Percentiles rank a stretch among this genome's conserved stretches.
Conservation (phyloP, 2,888 invertebrate genomes). For the Brachyptera risi region DNA sequence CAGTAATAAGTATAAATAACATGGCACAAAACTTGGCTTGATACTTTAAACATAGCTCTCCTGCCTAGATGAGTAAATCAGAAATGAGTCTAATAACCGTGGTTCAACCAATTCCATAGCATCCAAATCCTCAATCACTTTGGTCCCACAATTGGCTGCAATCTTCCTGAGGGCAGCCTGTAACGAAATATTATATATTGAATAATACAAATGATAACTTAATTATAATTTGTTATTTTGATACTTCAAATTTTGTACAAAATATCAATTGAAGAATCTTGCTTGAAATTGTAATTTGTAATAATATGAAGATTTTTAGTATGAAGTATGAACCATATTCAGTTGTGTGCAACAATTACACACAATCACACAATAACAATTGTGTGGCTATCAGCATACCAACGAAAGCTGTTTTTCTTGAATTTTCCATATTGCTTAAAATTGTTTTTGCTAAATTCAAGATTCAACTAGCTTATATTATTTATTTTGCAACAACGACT, state of each 20-base stretch:
- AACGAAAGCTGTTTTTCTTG: too few relatives aligned
- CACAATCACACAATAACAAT: too few relatives aligned
- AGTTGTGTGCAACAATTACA: too few relatives aligned
- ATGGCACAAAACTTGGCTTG: not conserved
- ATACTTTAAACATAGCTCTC: conserved; percentile 67
- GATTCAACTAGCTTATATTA: not conserved
- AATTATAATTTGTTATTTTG: too few relatives aligned
- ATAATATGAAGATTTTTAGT: too few relatives aligned
- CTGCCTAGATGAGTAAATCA: conserved; percentile 72
- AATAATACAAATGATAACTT: too few relatives aligned
- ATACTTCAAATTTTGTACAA: too few relatives aligned
- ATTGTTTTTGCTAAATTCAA: not conserved
- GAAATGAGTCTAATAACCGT: conserved; percentile 71
- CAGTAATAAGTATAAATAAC: too few relatives aligned
- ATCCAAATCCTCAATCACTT: conserved; percentile 54
- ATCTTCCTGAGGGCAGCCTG: conserved; percentile 64
- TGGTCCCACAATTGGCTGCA: conserved; percentile 52
- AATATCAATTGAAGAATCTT: too few relatives aligned
- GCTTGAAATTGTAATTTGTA: too few relatives aligned
- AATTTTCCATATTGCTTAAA: not conserved
- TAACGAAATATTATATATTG: conserved; percentile 39
- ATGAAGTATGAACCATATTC: too few relatives aligned
- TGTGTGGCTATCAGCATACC: too few relatives aligned
- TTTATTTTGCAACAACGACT: not conserved
- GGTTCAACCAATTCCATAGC: conserved; percentile 71